Conservation (phyloP, 1,140 invertebrate species). For the Zophobas morio region DNA sequence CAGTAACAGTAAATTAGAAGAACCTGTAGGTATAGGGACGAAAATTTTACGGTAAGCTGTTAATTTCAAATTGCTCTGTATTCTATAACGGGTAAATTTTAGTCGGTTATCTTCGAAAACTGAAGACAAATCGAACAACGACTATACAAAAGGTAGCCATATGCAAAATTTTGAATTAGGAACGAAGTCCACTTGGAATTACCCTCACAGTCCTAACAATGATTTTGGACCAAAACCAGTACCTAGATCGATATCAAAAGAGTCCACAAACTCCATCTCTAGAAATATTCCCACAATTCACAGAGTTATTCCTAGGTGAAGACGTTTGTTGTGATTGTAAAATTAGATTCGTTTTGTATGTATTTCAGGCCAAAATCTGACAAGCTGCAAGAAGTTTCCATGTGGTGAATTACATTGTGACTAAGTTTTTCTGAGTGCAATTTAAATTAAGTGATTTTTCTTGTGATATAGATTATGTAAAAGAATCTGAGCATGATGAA, state of each 20-base stretch:
- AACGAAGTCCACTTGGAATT: conserved; percentile 74
- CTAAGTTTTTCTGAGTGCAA: conserved; percentile 48
- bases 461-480: conserved; percentile 53
- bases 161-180: conserved; percentile 73
- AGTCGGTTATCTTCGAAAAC: conserved; percentile 76
- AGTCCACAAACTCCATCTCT: conserved; percentile 67
- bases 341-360: conserved; percentile 37
- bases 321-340: conserved; percentile 1
- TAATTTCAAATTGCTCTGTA: not conserved
- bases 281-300: conserved; percentile 58
- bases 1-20: conserved; percentile 74
- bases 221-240: conserved; percentile 58
- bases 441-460: conserved; percentile 53
- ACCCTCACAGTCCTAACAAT: conserved; percentile 64
- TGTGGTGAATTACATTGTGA: conserved; percentile 56
- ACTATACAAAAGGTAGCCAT: conserved; percentile 69
- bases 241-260: conserved; percentile 67
- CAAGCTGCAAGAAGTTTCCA: conserved; percentile 60
- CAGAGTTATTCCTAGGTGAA: conserved; percentile 55
- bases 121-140: conserved; percentile 67
- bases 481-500: conserved; percentile 23
- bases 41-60: conserved; percentile 72
- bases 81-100: conserved; percentile 48
- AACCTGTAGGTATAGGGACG: conserved; percentile 74
- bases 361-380: conserved; percentile 54